These are phyloP conservation scores for Lithobates sylvaticus DNA, from an alignment of 2,797 vertebrate genomes.

Conservation along the genomic window DNA sequence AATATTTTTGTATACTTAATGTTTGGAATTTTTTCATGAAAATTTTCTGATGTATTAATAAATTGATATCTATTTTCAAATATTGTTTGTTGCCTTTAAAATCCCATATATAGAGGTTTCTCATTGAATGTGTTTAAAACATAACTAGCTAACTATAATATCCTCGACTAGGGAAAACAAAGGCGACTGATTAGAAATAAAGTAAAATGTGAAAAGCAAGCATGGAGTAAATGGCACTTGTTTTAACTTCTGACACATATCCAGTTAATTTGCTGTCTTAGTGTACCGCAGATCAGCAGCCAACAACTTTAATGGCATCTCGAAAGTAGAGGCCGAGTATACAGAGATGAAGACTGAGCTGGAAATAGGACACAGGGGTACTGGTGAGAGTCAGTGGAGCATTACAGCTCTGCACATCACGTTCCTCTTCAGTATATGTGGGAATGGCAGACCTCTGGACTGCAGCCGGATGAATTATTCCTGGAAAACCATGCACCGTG, in stretches of 20 bases:
- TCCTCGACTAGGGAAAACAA: too few species aligned
- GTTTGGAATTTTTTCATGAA: too few species aligned
- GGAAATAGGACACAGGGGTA: constrained; percentile 30
- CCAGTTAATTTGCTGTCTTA: constrained; percentile 42
- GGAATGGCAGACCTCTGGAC: not conserved
- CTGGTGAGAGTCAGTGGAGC: constrained; percentile 21
- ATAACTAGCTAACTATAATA: too few species aligned
- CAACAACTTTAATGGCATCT: constrained; percentile 19
- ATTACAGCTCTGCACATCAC: not conserved
- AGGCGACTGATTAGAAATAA: not conserved
- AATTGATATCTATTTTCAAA: too few species aligned
- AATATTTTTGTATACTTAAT: too few species aligned
- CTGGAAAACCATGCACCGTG: not conserved
- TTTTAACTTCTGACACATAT: constrained; percentile 40
- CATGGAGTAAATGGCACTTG: not conserved
- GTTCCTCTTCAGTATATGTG: not conserved
- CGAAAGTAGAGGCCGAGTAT: not conserved
- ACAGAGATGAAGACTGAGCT: constrained; percentile 12
- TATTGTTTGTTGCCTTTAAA: too few species aligned
- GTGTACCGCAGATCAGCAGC: not conserved
- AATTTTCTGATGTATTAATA: too few species aligned
- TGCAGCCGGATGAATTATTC: not conserved
- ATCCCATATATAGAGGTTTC: too few species aligned
- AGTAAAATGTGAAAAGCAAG: not conserved
- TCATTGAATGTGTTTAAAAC: too few species aligned